These are phyloP conservation scores for Micromys minutus DNA, from an alignment of 2,113 vertebrate genomes.

Conservation along the genomic window DNA sequence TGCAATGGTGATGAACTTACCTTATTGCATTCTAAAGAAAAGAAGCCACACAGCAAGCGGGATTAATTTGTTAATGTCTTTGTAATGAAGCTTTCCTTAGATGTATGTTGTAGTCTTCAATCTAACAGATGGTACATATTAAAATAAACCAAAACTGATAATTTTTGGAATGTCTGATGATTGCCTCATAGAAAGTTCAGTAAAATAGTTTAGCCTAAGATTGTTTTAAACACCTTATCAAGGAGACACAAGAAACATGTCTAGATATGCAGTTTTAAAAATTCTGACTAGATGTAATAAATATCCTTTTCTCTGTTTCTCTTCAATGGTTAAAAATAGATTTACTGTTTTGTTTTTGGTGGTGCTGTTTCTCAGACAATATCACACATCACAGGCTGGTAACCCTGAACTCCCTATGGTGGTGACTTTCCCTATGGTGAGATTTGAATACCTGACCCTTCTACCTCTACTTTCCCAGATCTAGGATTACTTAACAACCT, in stretches of 20 bases:
- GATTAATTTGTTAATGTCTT: constrained; percentile 86
- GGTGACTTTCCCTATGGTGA: no score
- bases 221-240: constrained; percentile 35
- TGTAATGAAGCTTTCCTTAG: constrained; percentile 86
- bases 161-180: constrained; percentile 16
- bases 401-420: no score
- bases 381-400: not conserved
- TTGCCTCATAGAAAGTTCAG: constrained; percentile 50
- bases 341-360: not conserved
- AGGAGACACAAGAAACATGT: constrained; percentile 28
- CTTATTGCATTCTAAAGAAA: constrained; percentile 85
- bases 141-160: constrained; percentile 61
- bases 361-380: not conserved
- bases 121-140: constrained; percentile 69
- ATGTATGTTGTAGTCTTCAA: constrained; percentile 82
- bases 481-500: not conserved
- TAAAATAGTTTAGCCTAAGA: constrained; percentile 40
- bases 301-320: not conserved
- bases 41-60: constrained; percentile 79
- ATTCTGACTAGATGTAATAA: constrained; percentile 26
- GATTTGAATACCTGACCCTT: not conserved
- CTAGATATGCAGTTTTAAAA: constrained; percentile 4
- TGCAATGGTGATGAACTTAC: constrained; percentile 86
- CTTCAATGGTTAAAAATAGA: constrained; percentile 46
- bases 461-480: not conserved